These are phyloP conservation scores for Edolisoma coerulescens DNA, from an alignment of 2,113 vertebrate species.

Conservation along the genomic window DNA sequence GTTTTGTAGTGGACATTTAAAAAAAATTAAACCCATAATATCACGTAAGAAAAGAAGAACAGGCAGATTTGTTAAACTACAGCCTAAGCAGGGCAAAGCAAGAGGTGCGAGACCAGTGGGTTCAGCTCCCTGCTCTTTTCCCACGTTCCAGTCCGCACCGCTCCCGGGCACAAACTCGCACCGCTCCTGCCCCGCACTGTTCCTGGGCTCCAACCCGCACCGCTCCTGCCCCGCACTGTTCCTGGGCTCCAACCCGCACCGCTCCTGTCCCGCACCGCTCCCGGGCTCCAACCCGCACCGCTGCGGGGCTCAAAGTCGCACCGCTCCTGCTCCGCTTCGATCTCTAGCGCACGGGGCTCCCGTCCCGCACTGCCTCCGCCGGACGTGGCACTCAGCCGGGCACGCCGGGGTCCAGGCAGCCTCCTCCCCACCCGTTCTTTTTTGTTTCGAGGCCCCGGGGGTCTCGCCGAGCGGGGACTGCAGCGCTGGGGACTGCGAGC, in stretches of 20 bases:
- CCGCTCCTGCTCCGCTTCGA: neutral
- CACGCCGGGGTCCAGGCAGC: neutral
- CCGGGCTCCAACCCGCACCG: neutral
- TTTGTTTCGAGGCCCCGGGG: neutral
- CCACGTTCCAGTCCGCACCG: neutral
- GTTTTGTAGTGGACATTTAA: neutral
- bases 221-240: neutral
- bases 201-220: neutral
- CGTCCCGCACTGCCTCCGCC: neutral
- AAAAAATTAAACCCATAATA: neutral
- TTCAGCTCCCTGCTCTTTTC: neutral
- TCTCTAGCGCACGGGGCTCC: neutral
- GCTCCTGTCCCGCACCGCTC: neutral
- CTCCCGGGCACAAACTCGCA: neutral
- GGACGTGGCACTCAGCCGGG: neutral
- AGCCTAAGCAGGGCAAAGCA: neutral
- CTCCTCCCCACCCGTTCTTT: neutral
- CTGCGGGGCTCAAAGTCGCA: neutral
- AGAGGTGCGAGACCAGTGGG: neutral
- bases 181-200: neutral
- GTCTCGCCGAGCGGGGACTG: neutral
- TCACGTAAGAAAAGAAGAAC: neutral
- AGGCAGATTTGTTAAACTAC: neutral
- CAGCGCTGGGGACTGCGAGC: neutral
- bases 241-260: neutral